These are phyloP conservation scores for Ooceraea biroi DNA, from an alignment of 1,140 invertebrate species.

Conservation along the genomic window DNA sequence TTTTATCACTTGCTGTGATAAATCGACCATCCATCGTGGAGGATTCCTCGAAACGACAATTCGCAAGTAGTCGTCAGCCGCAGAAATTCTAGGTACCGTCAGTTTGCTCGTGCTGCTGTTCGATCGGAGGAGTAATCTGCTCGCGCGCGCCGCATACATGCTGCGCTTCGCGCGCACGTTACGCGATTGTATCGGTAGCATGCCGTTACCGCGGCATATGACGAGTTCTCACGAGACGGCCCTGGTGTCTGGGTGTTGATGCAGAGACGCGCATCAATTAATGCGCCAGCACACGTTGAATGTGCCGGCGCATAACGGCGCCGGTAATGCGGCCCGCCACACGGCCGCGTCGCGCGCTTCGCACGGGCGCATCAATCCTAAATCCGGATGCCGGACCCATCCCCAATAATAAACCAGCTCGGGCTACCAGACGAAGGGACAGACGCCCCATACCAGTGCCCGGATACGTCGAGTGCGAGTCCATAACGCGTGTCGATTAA, in stretches of 20 bases:
- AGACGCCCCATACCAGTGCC: background rate
- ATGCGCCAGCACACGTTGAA: conserved; percentile 83
- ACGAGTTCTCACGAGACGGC: conserved; percentile 82
- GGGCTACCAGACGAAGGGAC: background rate
- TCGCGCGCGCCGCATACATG: background rate
- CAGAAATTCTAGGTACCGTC: no score
- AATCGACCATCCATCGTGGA: no score
- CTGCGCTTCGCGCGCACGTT: background rate
- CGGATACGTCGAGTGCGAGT: background rate
- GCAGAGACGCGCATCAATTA: conserved; percentile 83
- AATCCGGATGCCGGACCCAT: conserved; percentile 71
- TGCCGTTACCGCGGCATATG: conserved; percentile 74
- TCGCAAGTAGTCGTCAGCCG: no score
- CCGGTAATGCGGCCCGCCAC: conserved; percentile 80
- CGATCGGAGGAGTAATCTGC: no score
- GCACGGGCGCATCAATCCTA: conserved; percentile 80
- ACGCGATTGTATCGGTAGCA: conserved; percentile 74
- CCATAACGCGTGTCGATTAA: conserved; percentile 10
- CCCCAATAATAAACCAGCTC: conserved; percentile 51
- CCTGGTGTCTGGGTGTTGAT: conserved; percentile 78
- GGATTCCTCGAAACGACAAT: no score
- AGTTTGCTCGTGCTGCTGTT: no score
- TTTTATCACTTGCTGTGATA: no score
- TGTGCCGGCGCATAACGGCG: conserved; percentile 82
- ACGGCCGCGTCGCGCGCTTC: conserved; percentile 73